A percentile compares a stretch with the other conserved stretches of the same genome.
Evolutionary conservation across 2,113 vertebrate species (phyloP).

Genomic region (Emberiza fucata): DNA sequence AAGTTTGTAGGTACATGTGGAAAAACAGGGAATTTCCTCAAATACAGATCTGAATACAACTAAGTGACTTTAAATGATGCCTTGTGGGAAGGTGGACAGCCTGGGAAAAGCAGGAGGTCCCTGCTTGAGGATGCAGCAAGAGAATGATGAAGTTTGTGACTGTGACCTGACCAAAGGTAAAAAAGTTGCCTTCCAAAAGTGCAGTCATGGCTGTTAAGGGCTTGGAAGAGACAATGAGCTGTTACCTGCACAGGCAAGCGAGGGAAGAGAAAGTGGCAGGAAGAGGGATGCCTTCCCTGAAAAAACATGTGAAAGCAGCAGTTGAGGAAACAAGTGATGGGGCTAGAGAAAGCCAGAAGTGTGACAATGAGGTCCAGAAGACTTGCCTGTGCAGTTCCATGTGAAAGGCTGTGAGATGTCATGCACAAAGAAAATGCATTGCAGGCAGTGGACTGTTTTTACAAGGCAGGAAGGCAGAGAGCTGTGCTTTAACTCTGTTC

Average conservation of each 20-base stretch:
- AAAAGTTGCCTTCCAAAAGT: neutral
- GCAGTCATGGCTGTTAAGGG: neutral
- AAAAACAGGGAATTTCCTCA: neutral
- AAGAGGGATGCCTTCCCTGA: neutral
- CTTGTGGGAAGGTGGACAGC: neutral
- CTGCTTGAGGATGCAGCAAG: neutral
- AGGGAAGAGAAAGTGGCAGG: neutral
- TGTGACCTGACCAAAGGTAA: neutral
- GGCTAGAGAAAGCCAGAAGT: neutral
- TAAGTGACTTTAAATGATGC: neutral
- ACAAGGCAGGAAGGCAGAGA: neutral
- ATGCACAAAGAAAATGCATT: neutral
- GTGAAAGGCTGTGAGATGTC: neutral
- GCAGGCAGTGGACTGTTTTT: neutral
- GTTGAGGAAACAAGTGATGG: neutral
- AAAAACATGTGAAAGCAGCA: neutral
- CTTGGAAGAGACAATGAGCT: neutral
- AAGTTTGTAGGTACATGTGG: neutral
- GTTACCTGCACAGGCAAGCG: neutral
- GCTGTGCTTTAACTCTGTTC: neutral
- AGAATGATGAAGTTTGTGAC: neutral
- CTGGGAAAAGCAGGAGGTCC: neutral
- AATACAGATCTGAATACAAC: neutral
- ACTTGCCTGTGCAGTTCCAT: neutral
- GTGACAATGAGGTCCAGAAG: neutral